A percentile compares a stretch with the other conserved stretches of the same genome.
Evolutionary conservation across 2,797 vertebrate species (phyloP).

Genomic region (Syngnathus rostellatus): DNA sequence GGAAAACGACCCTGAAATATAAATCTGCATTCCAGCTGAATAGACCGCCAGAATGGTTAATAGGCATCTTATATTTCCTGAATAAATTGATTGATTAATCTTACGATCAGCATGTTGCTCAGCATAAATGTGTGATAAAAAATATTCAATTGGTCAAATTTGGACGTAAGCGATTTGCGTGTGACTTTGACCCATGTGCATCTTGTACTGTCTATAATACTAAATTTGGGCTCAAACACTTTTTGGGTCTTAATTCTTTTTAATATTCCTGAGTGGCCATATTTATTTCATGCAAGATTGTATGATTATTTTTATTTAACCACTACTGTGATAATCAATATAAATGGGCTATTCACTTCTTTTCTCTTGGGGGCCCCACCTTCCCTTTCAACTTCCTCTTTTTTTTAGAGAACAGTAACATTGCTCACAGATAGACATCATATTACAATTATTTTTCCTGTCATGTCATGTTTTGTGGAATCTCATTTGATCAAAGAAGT

Average conservation of each 20-base stretch:
- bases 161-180: too few species aligned
- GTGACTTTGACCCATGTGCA: too few species aligned
- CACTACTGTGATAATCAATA: neutral
- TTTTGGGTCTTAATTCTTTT: too few species aligned
- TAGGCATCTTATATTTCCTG: constrained; percentile 11
- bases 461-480: neutral
- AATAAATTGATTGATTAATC: too few species aligned
- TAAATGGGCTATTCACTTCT: neutral
- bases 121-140: too few species aligned
- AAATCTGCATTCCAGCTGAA: constrained; percentile 56
- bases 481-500: neutral
- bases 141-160: too few species aligned
- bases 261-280: too few species aligned
- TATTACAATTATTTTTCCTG: neutral
- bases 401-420: neutral
- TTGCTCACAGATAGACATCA: neutral
- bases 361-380: neutral
- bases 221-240: too few species aligned
- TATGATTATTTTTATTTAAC: neutral
- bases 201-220: too few species aligned
- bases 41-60: constrained; percentile 39
- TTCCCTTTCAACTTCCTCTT: neutral
- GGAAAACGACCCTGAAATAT: constrained; percentile 53
- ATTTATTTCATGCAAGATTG: neutral
- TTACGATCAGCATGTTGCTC: too few species aligned